Conservation (phyloP, 2,797 vertebrate species). For the Anomalospiza imberbis region DNA sequence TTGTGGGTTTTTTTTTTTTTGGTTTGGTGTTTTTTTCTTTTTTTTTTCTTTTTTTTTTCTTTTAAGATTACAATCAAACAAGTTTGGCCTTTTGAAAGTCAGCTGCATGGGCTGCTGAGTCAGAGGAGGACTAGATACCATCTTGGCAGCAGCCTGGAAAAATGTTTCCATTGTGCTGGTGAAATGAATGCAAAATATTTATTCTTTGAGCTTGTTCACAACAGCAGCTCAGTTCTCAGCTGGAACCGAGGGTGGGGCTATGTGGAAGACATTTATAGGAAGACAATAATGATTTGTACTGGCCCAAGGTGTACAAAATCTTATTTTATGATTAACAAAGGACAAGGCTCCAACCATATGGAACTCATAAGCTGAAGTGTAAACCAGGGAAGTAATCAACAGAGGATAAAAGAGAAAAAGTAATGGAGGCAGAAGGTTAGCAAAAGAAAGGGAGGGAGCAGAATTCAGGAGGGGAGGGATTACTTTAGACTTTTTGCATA, state of each 20-base stretch:
- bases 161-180: slow-evolving; percentile 48
- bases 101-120: slow-evolving; percentile 58
- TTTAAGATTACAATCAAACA: slow-evolving; percentile 36
- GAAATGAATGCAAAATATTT: slow-evolving; percentile 51
- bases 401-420: not conserved
- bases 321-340: slow-evolving; percentile 29
- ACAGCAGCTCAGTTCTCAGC: slow-evolving; percentile 45
- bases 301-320: not conserved
- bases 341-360: not conserved
- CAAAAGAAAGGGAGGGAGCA: not conserved
- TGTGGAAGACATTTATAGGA: not conserved
- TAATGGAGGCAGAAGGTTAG: not conserved
- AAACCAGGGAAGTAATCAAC: not conserved
- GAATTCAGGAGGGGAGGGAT: not conserved
- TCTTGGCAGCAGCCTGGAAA: slow-evolving; percentile 15
- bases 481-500: not conserved
- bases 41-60: not conserved
- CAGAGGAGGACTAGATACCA: slow-evolving; percentile 23
- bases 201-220: slow-evolving; percentile 43
- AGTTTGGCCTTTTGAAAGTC: slow-evolving; percentile 60
- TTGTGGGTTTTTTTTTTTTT: not conserved
- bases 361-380: not conserved
- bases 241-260: slow-evolving; percentile 13
- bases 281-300: slow-evolving; percentile 6
- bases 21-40: not conserved